phyloP scores from a whole-genome alignment of 2,113 vertebrate genomes.

The Xenus cinereus region DNA sequence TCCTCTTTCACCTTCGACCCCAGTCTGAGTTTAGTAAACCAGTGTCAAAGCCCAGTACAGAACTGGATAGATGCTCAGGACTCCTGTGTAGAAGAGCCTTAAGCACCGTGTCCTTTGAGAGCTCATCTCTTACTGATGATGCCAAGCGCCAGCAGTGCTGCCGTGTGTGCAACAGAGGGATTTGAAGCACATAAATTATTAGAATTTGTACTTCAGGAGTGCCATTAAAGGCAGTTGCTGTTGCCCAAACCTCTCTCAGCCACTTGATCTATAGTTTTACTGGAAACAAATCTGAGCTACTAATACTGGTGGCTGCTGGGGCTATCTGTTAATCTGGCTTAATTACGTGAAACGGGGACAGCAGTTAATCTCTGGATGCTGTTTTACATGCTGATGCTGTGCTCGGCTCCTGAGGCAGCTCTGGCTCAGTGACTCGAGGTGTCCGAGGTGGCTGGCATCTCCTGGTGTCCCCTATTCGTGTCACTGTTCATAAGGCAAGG shows the following conservation, averaged over 20 bases:
- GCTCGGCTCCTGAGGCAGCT: not conserved
- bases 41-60: not conserved
- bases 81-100: not conserved
- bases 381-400: not conserved
- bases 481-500: fast-evolving
- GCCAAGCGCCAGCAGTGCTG: not conserved
- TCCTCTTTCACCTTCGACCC: fast-evolving
- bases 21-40: not conserved
- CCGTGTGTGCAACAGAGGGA: not conserved
- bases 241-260: not conserved
- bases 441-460: fast-evolving
- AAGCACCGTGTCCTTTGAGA: not conserved
- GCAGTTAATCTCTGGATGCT: not conserved
- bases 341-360: slow-evolving; percentile 5
- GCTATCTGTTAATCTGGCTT: slow-evolving; percentile 9
- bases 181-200: not conserved
- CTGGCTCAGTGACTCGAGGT: fast-evolving
- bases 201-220: not conserved
- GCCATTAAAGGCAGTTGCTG: not conserved
- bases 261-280: not conserved
- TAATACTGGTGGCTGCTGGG: not conserved
- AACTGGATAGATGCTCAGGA: not conserved
- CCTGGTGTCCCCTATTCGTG: fast-evolving
- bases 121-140: not conserved
- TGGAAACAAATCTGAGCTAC: not conserved